Percentiles rank a stretch among this genome's conserved stretches.
These are phyloP conservation scores for Chironex yamaguchii DNA, from an alignment of 30 jellyfish, hydroid and myxozoan species.

Conservation along the genomic window DNA sequence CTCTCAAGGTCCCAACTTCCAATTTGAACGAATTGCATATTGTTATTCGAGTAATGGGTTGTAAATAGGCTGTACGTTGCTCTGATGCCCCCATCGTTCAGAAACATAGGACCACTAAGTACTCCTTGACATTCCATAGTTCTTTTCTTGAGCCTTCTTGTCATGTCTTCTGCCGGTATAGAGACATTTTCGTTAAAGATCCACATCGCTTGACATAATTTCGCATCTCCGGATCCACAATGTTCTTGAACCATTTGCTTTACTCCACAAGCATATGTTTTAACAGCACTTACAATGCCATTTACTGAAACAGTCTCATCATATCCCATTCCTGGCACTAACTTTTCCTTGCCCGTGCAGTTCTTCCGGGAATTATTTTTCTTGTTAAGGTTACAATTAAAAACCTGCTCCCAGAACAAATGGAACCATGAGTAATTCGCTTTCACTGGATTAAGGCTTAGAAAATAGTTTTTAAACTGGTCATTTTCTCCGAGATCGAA, in stretches of 20 bases:
- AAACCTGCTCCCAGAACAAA: conserved; percentile 77
- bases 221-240: conserved; percentile 30
- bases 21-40: not conserved
- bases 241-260: conserved; percentile 1
- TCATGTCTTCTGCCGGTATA: not conserved
- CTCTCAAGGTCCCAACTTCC: not conserved
- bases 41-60: not conserved
- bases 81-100: not conserved
- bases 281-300: conserved; percentile 71
- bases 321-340: not conserved
- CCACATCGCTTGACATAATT: too few species aligned
- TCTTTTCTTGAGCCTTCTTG: not conserved
- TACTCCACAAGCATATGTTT: conserved; percentile 65
- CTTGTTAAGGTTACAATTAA: conserved; percentile 44
- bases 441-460: conserved; percentile 28
- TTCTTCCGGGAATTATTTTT: not conserved
- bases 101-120: not conserved
- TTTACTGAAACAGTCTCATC: conserved; percentile 39
- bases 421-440: conserved; percentile 61
- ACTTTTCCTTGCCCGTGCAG: conserved; percentile 64
- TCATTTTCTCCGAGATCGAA: not conserved
- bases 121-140: not conserved
- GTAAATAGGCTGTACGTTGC: not conserved
- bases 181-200: too few species aligned
- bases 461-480: conserved; percentile 45